Evolutionary conservation across 2,113 vertebrate genomes (phyloP).

Genomic region (Platysteira castanea): DNA sequence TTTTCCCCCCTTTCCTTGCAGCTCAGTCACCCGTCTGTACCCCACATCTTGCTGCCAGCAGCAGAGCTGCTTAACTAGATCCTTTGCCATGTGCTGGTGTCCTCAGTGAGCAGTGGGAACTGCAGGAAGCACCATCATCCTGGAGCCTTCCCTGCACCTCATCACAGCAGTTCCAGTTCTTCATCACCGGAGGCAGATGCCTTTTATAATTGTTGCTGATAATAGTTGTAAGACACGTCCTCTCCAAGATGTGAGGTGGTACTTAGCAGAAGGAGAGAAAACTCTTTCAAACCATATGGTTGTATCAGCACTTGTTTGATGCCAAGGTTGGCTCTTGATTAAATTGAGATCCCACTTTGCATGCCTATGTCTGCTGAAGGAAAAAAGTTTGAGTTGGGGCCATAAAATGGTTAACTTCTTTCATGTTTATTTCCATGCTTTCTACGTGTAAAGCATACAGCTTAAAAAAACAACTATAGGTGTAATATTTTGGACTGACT

Average conservation of each 20-base stretch:
- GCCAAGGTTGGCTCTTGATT: constrained; percentile 2
- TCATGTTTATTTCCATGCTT: background rate
- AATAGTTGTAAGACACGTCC: background rate
- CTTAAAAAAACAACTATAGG: background rate
- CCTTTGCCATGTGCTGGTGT: background rate
- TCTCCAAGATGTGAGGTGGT: background rate
- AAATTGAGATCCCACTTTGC: background rate
- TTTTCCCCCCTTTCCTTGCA: background rate
- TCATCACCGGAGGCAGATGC: background rate
- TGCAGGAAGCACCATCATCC: background rate
- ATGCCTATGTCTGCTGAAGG: background rate
- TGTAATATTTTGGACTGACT: background rate
- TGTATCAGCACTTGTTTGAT: background rate
- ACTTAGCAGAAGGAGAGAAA: background rate
- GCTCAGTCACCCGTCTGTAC: background rate
- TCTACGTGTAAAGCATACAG: background rate
- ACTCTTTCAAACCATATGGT: background rate
- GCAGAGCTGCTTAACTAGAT: background rate
- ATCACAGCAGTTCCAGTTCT: background rate
- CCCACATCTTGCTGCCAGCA: background rate
- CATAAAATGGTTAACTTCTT: background rate
- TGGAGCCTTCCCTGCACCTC: background rate
- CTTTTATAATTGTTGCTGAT: background rate
- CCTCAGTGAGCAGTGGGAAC: background rate
- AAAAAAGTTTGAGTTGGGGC: background rate